phyloP scores from a whole-genome alignment of 2,113 vertebrate genomes.

The Perccottus glenii region DNA sequence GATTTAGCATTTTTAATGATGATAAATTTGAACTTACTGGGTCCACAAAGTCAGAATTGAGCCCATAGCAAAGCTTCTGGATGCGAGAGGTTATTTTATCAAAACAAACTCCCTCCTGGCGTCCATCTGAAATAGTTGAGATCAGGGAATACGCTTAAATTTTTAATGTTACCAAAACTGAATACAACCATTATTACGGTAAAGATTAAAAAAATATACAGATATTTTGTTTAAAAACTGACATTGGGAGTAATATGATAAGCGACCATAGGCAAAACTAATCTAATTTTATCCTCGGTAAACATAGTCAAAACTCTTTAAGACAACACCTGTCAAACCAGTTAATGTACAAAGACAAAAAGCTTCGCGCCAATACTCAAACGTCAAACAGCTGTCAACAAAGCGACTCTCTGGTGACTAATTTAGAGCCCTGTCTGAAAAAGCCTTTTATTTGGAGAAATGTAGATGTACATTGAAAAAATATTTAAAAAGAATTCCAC shows the following conservation, averaged over 20 bases:
- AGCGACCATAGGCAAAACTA: no score
- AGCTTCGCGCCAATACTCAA: conserved; percentile 28
- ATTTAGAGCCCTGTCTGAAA: neutral
- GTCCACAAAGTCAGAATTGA: conserved; percentile 94
- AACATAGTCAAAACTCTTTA: neutral
- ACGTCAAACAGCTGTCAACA: neutral
- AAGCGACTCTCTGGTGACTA: neutral
- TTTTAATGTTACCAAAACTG: no score
- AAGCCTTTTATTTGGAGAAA: neutral
- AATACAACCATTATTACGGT: no score
- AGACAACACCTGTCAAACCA: conserved; percentile 29
- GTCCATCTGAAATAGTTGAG: conserved; percentile 82
- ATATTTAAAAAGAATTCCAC: no score
- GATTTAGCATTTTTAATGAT: neutral
- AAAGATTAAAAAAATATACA: neutral
- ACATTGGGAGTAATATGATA: no score
- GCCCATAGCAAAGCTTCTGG: conserved; percentile 97
- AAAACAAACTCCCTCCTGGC: conserved; percentile 92
- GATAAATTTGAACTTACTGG: conserved; percentile 82
- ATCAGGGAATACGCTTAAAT: no score
- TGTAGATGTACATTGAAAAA: neutral
- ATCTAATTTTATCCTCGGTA: neutral
- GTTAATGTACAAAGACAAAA: conserved; percentile 16
- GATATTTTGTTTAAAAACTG: neutral
- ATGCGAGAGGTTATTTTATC: conserved; percentile 97